These are phyloP conservation scores for Oryzias sinensis DNA, from an alignment of 2,797 vertebrate species.

Conservation along the genomic window DNA sequence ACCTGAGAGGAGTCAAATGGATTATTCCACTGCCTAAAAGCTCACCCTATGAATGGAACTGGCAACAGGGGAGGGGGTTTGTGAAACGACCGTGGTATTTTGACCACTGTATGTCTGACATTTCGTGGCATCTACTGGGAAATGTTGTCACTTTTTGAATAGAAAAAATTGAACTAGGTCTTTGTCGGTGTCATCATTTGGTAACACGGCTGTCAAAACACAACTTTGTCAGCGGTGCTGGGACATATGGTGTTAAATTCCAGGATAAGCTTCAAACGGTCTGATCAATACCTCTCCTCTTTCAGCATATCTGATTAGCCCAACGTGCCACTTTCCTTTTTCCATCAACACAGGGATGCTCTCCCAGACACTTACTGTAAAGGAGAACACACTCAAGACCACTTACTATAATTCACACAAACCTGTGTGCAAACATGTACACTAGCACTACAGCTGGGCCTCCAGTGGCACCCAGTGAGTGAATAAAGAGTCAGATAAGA, in stretches of 20 bases:
- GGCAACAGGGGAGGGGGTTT: neutral
- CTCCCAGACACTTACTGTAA: conserved; percentile 32
- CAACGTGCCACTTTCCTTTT: conserved; percentile 35
- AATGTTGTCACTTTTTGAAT: too few relatives aligned
- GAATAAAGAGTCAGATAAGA: conserved; percentile 51
- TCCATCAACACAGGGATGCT: conserved; percentile 45
- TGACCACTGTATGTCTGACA: neutral
- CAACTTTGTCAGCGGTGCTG: conserved; percentile 6
- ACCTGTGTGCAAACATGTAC: conserved; percentile 16
- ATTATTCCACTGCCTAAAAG: neutral
- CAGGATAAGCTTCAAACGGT: conserved; percentile 17
- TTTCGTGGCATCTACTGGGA: neutral
- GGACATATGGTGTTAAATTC: conserved; percentile 18
- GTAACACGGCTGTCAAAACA: conserved; percentile 14
- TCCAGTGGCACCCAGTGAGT: conserved; percentile 30
- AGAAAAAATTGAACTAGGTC: too few relatives aligned
- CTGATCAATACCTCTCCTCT: conserved; percentile 47
- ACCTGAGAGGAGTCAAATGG: neutral
- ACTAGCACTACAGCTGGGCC: conserved; percentile 13
- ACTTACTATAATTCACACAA: conserved; percentile 21
- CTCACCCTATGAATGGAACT: neutral
- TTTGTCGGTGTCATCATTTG: neutral
- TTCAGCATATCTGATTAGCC: conserved; percentile 45
- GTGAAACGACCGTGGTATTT: neutral
- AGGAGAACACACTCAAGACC: conserved; percentile 4